Evolutionary conservation across 2,113 vertebrate genomes (phyloP).

Genomic region (Andinoacara biseriatus): DNA sequence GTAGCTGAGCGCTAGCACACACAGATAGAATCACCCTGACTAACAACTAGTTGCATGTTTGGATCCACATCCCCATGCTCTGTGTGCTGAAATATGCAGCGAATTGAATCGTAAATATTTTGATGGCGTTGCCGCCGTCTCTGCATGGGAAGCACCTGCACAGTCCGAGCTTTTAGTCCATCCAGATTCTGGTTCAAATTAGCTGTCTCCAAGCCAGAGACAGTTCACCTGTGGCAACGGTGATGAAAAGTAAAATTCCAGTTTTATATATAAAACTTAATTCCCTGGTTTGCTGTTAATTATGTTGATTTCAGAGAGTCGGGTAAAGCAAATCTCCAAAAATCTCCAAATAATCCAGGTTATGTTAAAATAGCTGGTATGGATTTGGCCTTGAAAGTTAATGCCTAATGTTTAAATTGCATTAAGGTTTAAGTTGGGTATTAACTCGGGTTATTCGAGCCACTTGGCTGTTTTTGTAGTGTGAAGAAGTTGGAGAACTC

Average conservation of each 20-base stretch:
- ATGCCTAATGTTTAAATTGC: no score
- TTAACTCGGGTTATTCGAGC: no score
- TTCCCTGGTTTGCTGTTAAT: not conserved
- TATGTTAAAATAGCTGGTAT: not conserved
- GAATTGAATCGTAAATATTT: not conserved
- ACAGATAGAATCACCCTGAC: constrained; percentile 24
- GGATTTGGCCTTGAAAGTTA: no score
- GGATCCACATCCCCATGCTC: not conserved
- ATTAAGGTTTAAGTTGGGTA: no score
- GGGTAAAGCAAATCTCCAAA: not conserved
- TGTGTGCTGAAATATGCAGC: not conserved
- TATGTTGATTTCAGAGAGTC: not conserved
- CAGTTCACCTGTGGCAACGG: not conserved
- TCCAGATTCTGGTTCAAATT: not conserved
- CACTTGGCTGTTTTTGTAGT: no score
- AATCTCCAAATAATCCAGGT: not conserved
- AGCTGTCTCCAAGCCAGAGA: not conserved
- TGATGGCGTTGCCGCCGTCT: not conserved
- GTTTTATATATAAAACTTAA: not conserved
- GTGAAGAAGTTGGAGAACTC: no score
- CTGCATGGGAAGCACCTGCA: not conserved
- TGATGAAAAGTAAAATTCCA: not conserved
- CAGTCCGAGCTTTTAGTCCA: not conserved
- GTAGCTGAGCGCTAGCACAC: constrained; percentile 1
- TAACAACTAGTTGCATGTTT: constrained; percentile 8